Base-by-base conservation (phyloP, 37 sponge, comb jelly and placozoan genomes). In the Bolinopsis microptera region DNA sequence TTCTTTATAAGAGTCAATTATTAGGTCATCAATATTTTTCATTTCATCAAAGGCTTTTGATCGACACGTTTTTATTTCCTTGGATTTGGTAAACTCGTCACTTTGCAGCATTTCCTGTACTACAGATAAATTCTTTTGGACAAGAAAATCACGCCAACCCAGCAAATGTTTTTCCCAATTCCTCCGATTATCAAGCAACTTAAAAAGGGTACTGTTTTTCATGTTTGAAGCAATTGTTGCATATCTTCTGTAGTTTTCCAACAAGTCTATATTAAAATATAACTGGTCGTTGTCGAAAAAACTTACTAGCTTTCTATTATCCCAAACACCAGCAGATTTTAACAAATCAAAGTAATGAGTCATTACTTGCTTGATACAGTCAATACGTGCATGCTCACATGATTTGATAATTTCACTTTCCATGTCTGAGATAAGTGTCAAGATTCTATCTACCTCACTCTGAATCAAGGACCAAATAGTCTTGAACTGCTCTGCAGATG, bases 121-220 rank as follows among this genome's bases (percentile, higher is more conserved):
- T 5, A 33, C 61, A 1, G 61, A 24, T 25, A 86, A 41, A 40
- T 34, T 86, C 48, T 86, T 41, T 24, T 27, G 25, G 0, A 86
- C 90, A 28, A 86, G 48, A 27, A 41, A 39, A 27, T 86, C 90
- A 2, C 90, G 32, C 90, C 90, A 86, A 39, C 38, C 23, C 61
- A 86, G 0, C 61, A 86, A 5, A 28, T 28, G 90, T 38, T 86
- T 86, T 41, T 86, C 90, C 90, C 90, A 86, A 22, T 86, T 18
- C 35, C 36, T 27, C 36, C 30, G 34, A 38, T 41, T 39, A n/a
- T 86, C 61, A 77, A 34, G 21, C 36, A 77, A 32, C 33, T 34
- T 77, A 35, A 16, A 33, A 21, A 77, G 21, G 21, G 32, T 32
- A 35, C 9, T 32, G 2, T 16, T 32, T 32, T 77, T 77, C 37